Base-by-base conservation (phyloP, 1,140 invertebrate genomes). In the Caenorhabditis tropicalis region DNA sequence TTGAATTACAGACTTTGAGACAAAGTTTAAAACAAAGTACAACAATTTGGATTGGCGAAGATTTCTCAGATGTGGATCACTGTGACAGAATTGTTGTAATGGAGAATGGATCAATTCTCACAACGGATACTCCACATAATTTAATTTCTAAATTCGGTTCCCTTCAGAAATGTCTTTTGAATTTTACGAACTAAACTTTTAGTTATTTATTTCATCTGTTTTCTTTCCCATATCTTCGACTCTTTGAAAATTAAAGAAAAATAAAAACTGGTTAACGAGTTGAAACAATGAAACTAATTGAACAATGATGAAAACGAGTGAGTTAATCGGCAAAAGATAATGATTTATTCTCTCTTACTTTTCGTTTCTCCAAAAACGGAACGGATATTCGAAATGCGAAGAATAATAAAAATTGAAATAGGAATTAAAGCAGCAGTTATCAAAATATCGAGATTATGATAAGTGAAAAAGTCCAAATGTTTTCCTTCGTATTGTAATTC, bases 141-240 rank as follows among this genome's bases (percentile, higher is more conserved):
- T 24, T 74, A 36, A 74, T 74, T 74, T 27, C 36, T 39, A 21
- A 74, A 74, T 74, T 74, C 36, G 65, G 65, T 43, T 74, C 65
- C 65, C 65, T 74, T 74, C 65, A 74, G 43, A 74, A 74, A 15
- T 74, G 65, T 36, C 65, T 74, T 74, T 74, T 74, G 65, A 74
- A 74, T 43, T 24, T 74, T 74, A 43, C 65, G 65, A 74, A 74
- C 19, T 74, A 46, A 74, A 24, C 5, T 58, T 24, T 27, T 27
- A 58, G 7, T 6, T 58, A 58, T 29, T 58, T 58, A 58, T 58
- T 43, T 46, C 43, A 4, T 74, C 65, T 43, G 43, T 74, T 24
- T 74, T 74, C 9, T 9, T 74, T 74, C 43, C 43, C n/a, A 10
- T 31, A 24, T 29, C 43, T 12, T 43, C 33, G 6, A 46, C n/a